These are phyloP conservation scores for Ethmia dodecea DNA, from an alignment of 2,888 invertebrate genomes.

Conservation along the genomic window DNA sequence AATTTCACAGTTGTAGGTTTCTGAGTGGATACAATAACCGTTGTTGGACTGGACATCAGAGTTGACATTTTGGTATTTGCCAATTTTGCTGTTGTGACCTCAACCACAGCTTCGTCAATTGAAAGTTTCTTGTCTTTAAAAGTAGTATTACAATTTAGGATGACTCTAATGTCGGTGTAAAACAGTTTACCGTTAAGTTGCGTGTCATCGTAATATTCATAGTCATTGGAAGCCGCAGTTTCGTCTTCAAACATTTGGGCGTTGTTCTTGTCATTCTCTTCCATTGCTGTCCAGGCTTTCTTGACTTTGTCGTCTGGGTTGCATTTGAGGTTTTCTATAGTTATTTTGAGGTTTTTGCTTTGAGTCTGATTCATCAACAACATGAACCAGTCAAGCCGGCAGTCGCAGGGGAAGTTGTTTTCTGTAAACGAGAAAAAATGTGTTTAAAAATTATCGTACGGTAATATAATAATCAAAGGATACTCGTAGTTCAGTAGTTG, in stretches of 20 bases:
- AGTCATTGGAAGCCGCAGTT: slow-evolving; percentile 35
- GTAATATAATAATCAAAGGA: not conserved
- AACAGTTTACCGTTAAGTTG: slow-evolving; percentile 64
- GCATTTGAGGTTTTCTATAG: slow-evolving; percentile 61
- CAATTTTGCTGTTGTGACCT: slow-evolving; percentile 11
- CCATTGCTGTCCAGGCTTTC: slow-evolving; percentile 44
- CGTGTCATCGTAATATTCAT: slow-evolving; percentile 64
- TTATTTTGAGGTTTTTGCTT: slow-evolving; percentile 41
- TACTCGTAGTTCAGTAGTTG: too few relatives aligned
- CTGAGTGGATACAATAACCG: not conserved
- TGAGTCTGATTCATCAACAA: slow-evolving; percentile 51
- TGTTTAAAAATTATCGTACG: slow-evolving; percentile 3
- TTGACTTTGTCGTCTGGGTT: slow-evolving; percentile 40
- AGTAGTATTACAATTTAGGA: slow-evolving; percentile 40
- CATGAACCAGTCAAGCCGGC: slow-evolving; percentile 59
- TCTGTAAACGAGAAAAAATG: slow-evolving; percentile 41
- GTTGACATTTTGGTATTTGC: slow-evolving; percentile 16
- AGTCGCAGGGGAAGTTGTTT: slow-evolving; percentile 58
- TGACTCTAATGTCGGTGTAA: slow-evolving; percentile 52
- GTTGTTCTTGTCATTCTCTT: slow-evolving; percentile 36
- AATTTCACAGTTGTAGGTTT: not conserved
- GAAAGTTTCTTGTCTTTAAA: slow-evolving; percentile 7
- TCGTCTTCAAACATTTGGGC: slow-evolving; percentile 32
- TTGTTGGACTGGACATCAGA: slow-evolving; percentile 17
- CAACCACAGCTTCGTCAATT: slow-evolving; percentile 14